Evolutionary conservation across 1,140 invertebrate species (phyloP).

Genomic region (Meloidogyne exigua): DNA sequence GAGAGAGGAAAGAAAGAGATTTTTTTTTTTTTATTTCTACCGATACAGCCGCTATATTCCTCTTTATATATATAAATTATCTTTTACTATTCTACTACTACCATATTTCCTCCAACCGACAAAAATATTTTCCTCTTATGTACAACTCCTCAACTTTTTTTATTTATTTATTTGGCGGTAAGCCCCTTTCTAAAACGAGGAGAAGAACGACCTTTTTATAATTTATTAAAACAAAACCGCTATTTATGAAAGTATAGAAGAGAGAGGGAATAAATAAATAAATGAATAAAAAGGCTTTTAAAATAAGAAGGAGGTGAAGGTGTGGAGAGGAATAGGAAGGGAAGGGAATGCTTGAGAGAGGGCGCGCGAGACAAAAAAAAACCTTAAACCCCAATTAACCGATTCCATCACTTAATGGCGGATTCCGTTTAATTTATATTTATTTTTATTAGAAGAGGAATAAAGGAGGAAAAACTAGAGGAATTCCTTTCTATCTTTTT

Average conservation of each 20-base stretch:
- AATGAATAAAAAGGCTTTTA: conserved; percentile 13
- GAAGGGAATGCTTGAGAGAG: neutral
- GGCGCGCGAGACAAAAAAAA: no score
- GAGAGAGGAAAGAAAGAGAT: no score
- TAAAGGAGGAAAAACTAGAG: conserved; percentile 10
- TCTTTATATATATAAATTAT: neutral
- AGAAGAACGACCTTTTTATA: neutral
- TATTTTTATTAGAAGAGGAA: conserved; percentile 3
- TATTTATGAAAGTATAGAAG: neutral
- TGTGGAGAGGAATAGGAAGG: neutral
- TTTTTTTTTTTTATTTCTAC: neutral
- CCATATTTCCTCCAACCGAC: conserved; percentile 17
- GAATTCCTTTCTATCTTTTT: neutral
- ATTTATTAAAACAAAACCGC: conserved; percentile 19
- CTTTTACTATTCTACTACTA: no score
- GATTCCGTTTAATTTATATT: conserved; percentile 8
- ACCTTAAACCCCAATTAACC: neutral
- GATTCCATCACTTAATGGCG: neutral
- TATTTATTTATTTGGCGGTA: conserved; percentile 8
- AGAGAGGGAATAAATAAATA: conserved; percentile 2
- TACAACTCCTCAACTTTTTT: neutral
- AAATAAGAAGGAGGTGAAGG: neutral
- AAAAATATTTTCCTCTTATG: neutral
- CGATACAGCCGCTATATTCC: neutral
- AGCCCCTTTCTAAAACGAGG: neutral